Percentiles rank a stretch among this genome's conserved stretches.
These are phyloP conservation scores for Amphiura filiformis DNA, from an alignment of 35 echinoderm and acorn worm species.

Conservation along the genomic window DNA sequence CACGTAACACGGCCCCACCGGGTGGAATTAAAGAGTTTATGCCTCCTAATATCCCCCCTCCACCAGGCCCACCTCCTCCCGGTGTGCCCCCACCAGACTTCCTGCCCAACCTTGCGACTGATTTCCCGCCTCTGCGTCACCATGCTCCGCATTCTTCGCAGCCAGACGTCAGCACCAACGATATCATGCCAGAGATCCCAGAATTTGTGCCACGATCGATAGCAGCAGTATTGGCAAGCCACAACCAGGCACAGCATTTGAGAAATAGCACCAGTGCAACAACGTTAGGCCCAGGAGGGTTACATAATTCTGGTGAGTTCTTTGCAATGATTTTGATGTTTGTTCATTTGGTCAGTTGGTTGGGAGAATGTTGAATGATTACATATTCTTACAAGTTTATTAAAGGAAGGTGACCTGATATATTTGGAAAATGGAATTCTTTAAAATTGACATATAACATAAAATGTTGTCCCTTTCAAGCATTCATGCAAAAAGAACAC, in stretches of 20 bases:
- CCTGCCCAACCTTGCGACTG: constrained; percentile 1
- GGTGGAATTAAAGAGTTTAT: constrained; percentile 39
- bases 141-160: background rate
- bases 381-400: too few species aligned
- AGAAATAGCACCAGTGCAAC: background rate
- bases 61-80: constrained; percentile 11
- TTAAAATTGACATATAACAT: too few species aligned
- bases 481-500: too few species aligned
- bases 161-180: constrained; percentile 3
- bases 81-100: background rate
- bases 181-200: constrained; percentile 58
- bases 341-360: too few species aligned
- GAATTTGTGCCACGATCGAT: constrained; percentile 76
- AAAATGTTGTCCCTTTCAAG: too few species aligned
- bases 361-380: too few species aligned
- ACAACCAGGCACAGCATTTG: background rate
- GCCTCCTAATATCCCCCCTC: constrained; percentile 29
- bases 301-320: background rate
- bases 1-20: constrained; percentile 35
- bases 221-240: constrained; percentile 3
- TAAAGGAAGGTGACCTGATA: too few species aligned
- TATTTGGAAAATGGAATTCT: too few species aligned
- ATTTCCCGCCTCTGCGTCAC: constrained; percentile 27
- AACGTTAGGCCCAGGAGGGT: background rate
- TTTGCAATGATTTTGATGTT: too few species aligned